A percentile compares a stretch with the other conserved stretches of the same genome.
These are phyloP conservation scores for Parazoanthus darwini DNA, from an alignment of 92 coral and sea anemone genomes.

Conservation along the genomic window DNA sequence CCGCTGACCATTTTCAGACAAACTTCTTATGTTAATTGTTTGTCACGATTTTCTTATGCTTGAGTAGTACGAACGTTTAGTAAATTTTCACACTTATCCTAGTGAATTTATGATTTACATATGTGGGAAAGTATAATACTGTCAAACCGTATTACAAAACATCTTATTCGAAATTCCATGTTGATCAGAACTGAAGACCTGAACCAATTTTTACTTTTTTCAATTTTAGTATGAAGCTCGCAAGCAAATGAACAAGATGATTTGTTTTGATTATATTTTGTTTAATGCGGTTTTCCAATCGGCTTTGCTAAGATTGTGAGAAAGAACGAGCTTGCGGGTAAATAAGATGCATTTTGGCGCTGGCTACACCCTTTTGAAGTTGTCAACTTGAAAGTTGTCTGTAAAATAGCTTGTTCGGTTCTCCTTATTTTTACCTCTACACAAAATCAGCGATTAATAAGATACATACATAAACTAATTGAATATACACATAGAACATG, in stretches of 20 bases:
- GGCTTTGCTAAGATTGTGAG: not conserved
- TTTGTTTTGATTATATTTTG: not conserved
- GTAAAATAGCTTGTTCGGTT: not conserved
- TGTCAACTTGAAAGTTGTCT: not conserved
- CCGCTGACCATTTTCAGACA: constrained; percentile 1
- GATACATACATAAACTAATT: no score
- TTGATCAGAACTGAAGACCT: not conserved
- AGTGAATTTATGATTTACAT: not conserved
- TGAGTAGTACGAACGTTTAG: not conserved
- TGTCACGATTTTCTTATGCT: not conserved
- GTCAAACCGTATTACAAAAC: not conserved
- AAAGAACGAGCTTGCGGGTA: not conserved
- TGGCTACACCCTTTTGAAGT: not conserved
- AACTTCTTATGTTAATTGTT: not conserved
- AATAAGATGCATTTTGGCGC: not conserved
- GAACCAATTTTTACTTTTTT: not conserved
- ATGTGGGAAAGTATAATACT: not conserved
- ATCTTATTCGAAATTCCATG: not conserved
- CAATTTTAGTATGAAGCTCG: not conserved
- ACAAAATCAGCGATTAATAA: not conserved
- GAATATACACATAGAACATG: not conserved
- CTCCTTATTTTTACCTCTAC: no score
- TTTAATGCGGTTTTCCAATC: not conserved
- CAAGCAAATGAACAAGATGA: not conserved
- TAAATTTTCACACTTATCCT: not conserved